Percentiles rank a stretch among this genome's conserved stretches.
Conservation (phyloP, 1,140 invertebrate genomes). For the Monomorium pharaonis region DNA sequence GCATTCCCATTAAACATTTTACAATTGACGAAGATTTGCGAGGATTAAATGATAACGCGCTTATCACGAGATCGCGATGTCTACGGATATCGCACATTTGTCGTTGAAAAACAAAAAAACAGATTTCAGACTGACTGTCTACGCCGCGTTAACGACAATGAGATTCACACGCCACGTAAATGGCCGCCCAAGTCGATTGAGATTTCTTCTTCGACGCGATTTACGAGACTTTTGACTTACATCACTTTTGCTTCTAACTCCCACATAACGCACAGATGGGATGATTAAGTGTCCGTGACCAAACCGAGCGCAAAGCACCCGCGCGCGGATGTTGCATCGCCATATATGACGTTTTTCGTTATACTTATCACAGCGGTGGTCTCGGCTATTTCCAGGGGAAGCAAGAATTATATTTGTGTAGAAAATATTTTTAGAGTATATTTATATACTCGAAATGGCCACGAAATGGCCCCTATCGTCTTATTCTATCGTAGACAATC, state of each 20-base stretch:
- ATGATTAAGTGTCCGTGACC: conserved; percentile 28
- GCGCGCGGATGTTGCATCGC: background rate
- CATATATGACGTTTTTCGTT: conserved; percentile 26
- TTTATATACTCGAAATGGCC: conserved; percentile 38
- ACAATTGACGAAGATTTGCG: background rate
- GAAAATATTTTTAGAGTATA: background rate
- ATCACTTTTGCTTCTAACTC: conserved; percentile 1
- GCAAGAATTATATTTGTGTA: conserved; percentile 47
- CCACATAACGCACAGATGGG: conserved; percentile 1
- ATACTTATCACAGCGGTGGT: conserved; percentile 15
- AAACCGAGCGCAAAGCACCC: background rate
- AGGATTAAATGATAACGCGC: background rate
- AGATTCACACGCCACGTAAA: background rate
- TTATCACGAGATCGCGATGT: background rate
- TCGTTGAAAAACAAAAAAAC: background rate
- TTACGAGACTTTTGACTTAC: background rate
- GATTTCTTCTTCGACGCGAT: background rate
- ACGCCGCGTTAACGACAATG: background rate
- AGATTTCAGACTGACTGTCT: background rate
- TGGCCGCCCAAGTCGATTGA: background rate
- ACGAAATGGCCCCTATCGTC: conserved; percentile 16
- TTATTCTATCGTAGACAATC: conserved; percentile 4
- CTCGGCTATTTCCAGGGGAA: background rate
- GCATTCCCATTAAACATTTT: background rate
- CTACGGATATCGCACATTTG: background rate